Evolutionary conservation across 2,113 vertebrate species (phyloP).

Genomic region (Callionymus lyra): DNA sequence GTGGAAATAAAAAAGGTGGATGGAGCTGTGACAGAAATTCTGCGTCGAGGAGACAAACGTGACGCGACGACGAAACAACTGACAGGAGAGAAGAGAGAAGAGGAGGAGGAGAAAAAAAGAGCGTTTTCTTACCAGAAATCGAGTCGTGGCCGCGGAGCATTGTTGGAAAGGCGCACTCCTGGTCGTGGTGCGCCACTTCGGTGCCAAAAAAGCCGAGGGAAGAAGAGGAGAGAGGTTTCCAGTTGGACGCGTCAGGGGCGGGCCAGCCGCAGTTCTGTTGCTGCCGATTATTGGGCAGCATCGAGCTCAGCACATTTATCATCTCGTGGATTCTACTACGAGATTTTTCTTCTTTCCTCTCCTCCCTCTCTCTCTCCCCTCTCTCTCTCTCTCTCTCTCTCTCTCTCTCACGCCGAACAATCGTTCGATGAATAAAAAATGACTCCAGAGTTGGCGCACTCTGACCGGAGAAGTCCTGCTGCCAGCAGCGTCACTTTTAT

Average conservation of each 20-base stretch:
- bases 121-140: slow-evolving; percentile 41
- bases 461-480: too few relatives aligned
- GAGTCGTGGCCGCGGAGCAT: slow-evolving; percentile 22
- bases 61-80: background rate
- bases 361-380: too few relatives aligned
- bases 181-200: slow-evolving; percentile 51
- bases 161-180: slow-evolving; percentile 29
- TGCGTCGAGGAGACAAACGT: background rate
- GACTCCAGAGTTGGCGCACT: too few relatives aligned
- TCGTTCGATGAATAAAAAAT: too few relatives aligned
- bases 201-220: slow-evolving; percentile 36
- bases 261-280: slow-evolving; percentile 36
- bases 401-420: too few relatives aligned
- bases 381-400: too few relatives aligned
- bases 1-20: too few relatives aligned
- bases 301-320: slow-evolving; percentile 1
- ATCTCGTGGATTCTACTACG: background rate
- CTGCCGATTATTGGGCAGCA: slow-evolving; percentile 34
- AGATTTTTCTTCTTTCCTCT: too few relatives aligned
- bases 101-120: background rate
- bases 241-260: slow-evolving; percentile 39
- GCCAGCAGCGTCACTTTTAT: too few relatives aligned
- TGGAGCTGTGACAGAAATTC: background rate
- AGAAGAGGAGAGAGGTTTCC: slow-evolving; percentile 19
- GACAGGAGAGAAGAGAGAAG: too few relatives aligned